Evolutionary conservation across 2,113 vertebrate genomes (phyloP).

Genomic region (Balaeniceps rex): DNA sequence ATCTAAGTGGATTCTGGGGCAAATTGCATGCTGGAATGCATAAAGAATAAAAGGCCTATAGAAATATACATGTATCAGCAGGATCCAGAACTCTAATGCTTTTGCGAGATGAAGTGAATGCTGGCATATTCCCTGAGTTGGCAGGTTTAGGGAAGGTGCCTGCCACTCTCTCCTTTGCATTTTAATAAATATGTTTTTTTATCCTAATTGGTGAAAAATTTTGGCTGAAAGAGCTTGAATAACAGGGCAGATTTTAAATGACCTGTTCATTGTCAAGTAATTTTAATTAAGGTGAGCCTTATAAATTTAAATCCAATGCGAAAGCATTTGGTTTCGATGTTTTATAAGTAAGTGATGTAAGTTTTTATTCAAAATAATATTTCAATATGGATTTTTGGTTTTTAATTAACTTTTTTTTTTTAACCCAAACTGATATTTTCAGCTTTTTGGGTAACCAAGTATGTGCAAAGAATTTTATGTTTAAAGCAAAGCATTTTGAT

Average conservation of each 20-base stretch:
- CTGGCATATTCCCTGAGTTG: background rate
- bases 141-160: background rate
- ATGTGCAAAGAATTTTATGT: background rate
- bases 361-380: background rate
- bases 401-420: background rate
- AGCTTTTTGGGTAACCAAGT: background rate
- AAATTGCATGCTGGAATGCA: background rate
- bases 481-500: background rate
- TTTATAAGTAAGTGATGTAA: background rate
- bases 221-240: background rate
- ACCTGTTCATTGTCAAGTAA: background rate
- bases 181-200: background rate
- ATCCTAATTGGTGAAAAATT: background rate
- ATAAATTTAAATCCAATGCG: background rate
- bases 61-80: background rate
- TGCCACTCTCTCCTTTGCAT: background rate
- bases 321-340: background rate
- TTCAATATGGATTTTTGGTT: background rate
- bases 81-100: background rate
- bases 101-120: background rate
- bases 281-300: background rate
- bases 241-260: background rate
- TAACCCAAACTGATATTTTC: background rate
- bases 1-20: background rate
- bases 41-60: background rate